Evolutionary conservation across 1,140 invertebrate species (phyloP).

Genomic region (Octopus sinensis): DNA sequence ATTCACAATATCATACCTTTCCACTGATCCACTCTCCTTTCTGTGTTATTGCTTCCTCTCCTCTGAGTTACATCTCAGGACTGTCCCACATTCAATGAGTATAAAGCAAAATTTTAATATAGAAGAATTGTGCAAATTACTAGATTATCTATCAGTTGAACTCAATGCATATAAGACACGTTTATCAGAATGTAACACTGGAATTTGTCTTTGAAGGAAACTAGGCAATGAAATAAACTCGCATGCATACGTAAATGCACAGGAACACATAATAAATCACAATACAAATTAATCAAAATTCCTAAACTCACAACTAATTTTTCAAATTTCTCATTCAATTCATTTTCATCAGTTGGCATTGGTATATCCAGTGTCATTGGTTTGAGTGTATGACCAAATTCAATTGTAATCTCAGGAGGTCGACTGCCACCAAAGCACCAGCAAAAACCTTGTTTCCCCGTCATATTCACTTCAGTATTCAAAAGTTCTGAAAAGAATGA

Average conservation of each 20-base stretch:
- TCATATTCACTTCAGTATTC: conserved; percentile 29
- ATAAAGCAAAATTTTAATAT: no score
- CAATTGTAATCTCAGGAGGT: conserved; percentile 61
- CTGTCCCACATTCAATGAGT: no score
- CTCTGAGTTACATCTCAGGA: no score
- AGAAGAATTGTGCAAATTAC: no score
- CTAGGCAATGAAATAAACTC: no score
- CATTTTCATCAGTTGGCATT: conserved; percentile 82
- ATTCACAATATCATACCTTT: no score
- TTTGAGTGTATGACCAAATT: conserved; percentile 80
- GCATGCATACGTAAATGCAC: neutral
- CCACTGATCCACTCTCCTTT: no score
- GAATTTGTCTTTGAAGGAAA: no score
- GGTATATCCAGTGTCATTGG: conserved; percentile 80
- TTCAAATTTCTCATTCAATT: conserved; percentile 88
- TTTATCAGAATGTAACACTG: no score
- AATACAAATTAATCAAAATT: conserved; percentile 7
- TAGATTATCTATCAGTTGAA: no score
- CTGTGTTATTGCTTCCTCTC: no score
- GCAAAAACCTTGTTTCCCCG: conserved; percentile 44
- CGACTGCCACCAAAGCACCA: conserved; percentile 53
- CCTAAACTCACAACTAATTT: conserved; percentile 77
- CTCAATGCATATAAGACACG: no score
- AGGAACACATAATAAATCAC: neutral
- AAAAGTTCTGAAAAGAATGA: neutral